Percentiles rank a stretch among this genome's conserved stretches.
Conservation (phyloP, 1,140 invertebrate genomes). For the Achroia grisella region DNA sequence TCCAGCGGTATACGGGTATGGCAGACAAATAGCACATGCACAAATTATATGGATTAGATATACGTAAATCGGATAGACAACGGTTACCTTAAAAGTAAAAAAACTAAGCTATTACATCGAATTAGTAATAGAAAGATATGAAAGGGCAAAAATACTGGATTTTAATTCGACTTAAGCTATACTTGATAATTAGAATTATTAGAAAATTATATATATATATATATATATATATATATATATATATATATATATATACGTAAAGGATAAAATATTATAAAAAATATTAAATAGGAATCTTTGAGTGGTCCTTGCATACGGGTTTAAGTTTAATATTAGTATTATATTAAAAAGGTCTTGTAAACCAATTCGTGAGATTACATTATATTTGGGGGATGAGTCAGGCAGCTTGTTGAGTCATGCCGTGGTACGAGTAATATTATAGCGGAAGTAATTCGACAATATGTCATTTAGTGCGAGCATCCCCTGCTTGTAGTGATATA, state of each 20-base stretch:
- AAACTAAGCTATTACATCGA: constrained; percentile 70
- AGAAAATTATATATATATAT: too few relatives aligned
- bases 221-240: constrained; percentile 23
- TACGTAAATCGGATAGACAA: constrained; percentile 54
- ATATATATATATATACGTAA: constrained; percentile 16
- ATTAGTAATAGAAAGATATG: constrained; percentile 56
- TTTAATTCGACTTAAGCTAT: constrained; percentile 44
- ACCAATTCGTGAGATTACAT: too few relatives aligned
- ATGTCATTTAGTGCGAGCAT: not conserved
- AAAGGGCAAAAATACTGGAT: constrained; percentile 43
- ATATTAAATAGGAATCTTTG: constrained; percentile 77
- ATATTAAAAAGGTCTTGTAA: not conserved
- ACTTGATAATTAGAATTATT: constrained; percentile 20
- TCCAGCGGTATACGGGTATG: constrained; percentile 17
- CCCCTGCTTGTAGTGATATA: constrained; percentile 16
- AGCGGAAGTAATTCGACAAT: too few relatives aligned
- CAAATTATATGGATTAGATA: constrained; percentile 38
- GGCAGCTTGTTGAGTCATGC: not conserved
- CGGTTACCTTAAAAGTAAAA: constrained; percentile 56
- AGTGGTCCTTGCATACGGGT: constrained; percentile 80
- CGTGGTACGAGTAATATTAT: too few relatives aligned
- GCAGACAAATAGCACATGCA: constrained; percentile 65
- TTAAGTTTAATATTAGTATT: constrained; percentile 16
- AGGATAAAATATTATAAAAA: constrained; percentile 20
- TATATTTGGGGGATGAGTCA: not conserved